These are phyloP conservation scores for Brachyalestes nurse DNA, from an alignment of 2,797 vertebrate species.

Conservation along the genomic window DNA sequence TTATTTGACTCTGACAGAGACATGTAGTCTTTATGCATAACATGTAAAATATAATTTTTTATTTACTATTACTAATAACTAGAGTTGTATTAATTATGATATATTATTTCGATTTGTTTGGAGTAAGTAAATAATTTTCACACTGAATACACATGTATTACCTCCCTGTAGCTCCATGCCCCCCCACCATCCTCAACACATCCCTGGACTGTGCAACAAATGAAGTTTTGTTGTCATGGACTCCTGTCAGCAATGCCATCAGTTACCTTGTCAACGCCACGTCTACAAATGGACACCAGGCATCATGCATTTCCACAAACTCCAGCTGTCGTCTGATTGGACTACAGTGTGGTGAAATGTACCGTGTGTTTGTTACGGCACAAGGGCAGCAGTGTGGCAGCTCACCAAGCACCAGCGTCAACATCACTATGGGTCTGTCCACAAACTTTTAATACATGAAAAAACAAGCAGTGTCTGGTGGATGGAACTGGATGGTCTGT, in stretches of 20 bases:
- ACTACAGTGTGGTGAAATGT: constrained; percentile 57
- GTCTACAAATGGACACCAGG: constrained; percentile 15
- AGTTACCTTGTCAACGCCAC: constrained; percentile 49
- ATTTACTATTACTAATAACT: too few relatives aligned
- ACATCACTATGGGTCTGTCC: constrained; percentile 33
- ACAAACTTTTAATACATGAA: neutral
- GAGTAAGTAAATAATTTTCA: neutral
- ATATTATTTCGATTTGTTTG: neutral
- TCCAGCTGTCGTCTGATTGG: constrained; percentile 45
- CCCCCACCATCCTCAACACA: constrained; percentile 60
- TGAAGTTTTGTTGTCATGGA: constrained; percentile 65
- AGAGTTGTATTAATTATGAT: neutral
- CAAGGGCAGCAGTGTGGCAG: constrained; percentile 32
- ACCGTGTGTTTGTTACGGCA: constrained; percentile 47
- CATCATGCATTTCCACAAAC: constrained; percentile 49
- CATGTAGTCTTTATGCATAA: too few relatives aligned
- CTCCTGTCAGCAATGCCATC: constrained; percentile 58
- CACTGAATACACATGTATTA: neutral
- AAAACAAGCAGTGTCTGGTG: neutral
- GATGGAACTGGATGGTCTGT: neutral
- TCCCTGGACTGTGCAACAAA: constrained; percentile 61
- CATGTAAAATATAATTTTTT: too few relatives aligned
- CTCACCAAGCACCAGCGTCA: constrained; percentile 30
- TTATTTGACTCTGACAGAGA: too few relatives aligned
- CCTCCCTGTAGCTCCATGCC: constrained; percentile 69